Evolutionary conservation across 2,888 invertebrate species (phyloP).

Genomic region (Acanthosepion lycidas): DNA sequence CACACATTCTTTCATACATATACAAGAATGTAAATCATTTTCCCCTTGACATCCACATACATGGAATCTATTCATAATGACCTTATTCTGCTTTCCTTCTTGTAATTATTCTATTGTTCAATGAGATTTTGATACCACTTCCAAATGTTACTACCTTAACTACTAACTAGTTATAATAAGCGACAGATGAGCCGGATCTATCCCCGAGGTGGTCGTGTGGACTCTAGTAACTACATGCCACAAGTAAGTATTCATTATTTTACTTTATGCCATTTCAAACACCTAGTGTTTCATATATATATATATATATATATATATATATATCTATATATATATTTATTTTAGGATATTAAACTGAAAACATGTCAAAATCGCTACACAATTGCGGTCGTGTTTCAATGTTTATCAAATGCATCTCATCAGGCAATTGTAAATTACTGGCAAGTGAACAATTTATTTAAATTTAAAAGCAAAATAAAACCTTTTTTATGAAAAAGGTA

Average conservation of each 20-base stretch:
- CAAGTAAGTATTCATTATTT: constrained; percentile 80
- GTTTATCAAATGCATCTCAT: too few species aligned
- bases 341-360: too few species aligned
- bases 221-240: constrained; percentile 99
- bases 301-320: too few species aligned
- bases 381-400: too few species aligned
- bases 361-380: too few species aligned
- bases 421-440: too few species aligned
- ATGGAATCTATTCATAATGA: not conserved
- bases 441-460: too few species aligned
- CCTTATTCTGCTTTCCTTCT: not conserved
- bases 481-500: too few species aligned
- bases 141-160: constrained; percentile 54
- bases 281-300: too few species aligned
- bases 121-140: not conserved
- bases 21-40: not conserved
- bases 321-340: too few species aligned
- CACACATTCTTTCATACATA: too few species aligned
- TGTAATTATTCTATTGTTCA: not conserved
- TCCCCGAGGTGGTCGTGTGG: constrained; percentile 97
- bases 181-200: constrained; percentile 99
- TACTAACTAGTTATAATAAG: constrained; percentile 87
- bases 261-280: not conserved
- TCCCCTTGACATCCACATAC: not conserved
- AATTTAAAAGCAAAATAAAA: too few species aligned